Percentiles rank a stretch among this genome's conserved stretches.
Conservation (phyloP, 1,140 invertebrate species). For the Drosophila nasuta region DNA sequence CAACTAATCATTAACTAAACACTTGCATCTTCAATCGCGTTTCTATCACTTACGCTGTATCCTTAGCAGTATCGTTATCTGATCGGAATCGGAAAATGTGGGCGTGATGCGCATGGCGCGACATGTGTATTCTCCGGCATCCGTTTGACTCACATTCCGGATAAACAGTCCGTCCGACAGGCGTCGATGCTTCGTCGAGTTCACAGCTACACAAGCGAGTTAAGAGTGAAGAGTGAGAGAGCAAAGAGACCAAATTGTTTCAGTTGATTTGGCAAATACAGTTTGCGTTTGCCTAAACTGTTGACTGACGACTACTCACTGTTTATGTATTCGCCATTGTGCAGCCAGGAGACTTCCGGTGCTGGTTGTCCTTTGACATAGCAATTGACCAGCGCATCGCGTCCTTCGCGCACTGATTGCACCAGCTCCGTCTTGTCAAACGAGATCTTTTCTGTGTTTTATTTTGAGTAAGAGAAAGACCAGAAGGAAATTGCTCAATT, state of each 20-base stretch:
- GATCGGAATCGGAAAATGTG: constrained; percentile 84
- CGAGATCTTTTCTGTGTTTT: constrained; percentile 82
- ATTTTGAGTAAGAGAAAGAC: constrained; percentile 27
- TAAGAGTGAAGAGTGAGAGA: not conserved
- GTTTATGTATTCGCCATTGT: constrained; percentile 83
- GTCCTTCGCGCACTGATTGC: constrained; percentile 85
- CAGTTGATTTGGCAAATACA: constrained; percentile 41
- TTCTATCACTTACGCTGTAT: constrained; percentile 86
- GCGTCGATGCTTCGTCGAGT: constrained; percentile 82
- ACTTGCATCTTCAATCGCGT: not conserved
- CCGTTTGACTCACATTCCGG: constrained; percentile 85
- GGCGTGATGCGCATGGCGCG: constrained; percentile 85
- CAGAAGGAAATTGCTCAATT: constrained; percentile 26
- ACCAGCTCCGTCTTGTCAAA: constrained; percentile 85
- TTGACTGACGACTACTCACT: constrained; percentile 63
- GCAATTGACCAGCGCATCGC: constrained; percentile 85
- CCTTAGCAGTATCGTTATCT: constrained; percentile 85
- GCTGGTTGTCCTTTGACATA: constrained; percentile 85
- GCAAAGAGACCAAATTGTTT: constrained; percentile 7
- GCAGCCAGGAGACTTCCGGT: constrained; percentile 85
- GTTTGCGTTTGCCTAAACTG: constrained; percentile 1
- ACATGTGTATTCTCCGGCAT: constrained; percentile 86
- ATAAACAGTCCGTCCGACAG: constrained; percentile 85
- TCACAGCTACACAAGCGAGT: constrained; percentile 51
- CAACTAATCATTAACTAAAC: not conserved